Evolutionary conservation across 2,888 invertebrate species (phyloP).

Genomic region (Spialia ferax): DNA sequence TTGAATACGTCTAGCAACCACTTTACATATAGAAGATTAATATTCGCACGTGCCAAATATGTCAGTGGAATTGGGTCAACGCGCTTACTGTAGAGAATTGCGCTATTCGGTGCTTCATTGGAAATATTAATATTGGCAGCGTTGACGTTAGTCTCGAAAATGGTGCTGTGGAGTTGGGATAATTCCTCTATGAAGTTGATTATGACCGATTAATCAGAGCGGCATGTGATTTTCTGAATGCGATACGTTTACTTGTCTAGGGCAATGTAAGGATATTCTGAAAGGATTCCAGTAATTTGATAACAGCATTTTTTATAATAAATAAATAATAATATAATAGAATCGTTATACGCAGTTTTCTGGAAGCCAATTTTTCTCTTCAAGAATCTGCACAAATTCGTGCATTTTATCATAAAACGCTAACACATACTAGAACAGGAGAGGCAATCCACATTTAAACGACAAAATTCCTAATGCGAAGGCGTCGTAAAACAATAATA

Average conservation of each 20-base stretch:
- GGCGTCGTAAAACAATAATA: constrained; percentile 75
- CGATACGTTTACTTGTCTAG: neutral
- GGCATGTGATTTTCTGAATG: neutral
- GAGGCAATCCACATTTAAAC: constrained; percentile 34
- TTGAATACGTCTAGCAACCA: constrained; percentile 47
- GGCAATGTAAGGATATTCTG: no score
- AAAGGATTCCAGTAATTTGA: no score
- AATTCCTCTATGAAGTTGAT: constrained; percentile 23
- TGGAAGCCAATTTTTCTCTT: no score
- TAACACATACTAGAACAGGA: constrained; percentile 23
- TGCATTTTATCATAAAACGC: constrained; percentile 26
- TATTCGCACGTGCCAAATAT: constrained; percentile 50
- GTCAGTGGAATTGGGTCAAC: constrained; percentile 50
- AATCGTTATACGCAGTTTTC: no score
- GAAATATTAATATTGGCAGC: constrained; percentile 47
- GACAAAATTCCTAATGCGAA: constrained; percentile 35
- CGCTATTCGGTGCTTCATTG: constrained; percentile 42
- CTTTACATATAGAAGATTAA: constrained; percentile 48
- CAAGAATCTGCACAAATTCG: no score
- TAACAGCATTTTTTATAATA: no score
- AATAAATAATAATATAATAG: no score
- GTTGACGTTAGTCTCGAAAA: constrained; percentile 29
- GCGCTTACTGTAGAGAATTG: constrained; percentile 41
- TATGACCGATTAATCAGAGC: constrained; percentile 19
- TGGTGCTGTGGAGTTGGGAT: constrained; percentile 16